phyloP scores from a whole-genome alignment of 2,113 vertebrate species.

The Grammomys dolichurus region DNA sequence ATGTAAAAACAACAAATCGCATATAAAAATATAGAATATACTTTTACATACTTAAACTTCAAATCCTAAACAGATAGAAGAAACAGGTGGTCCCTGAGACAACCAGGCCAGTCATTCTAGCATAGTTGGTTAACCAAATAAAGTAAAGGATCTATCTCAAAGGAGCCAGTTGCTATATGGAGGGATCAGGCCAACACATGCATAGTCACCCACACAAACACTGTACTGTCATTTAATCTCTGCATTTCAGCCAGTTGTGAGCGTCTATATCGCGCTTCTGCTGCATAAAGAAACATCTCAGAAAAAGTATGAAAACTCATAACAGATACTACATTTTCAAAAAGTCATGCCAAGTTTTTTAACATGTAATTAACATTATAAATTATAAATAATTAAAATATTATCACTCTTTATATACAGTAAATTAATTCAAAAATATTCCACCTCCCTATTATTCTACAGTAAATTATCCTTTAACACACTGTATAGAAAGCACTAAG shows the following conservation, averaged over 20 bases:
- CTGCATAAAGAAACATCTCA: too few relatives aligned
- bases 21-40: background rate
- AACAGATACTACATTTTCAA: background rate
- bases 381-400: background rate
- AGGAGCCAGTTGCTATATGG: background rate
- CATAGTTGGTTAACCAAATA: background rate
- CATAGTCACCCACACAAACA: background rate
- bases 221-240: background rate
- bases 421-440: background rate
- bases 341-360: background rate
- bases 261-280: too few relatives aligned
- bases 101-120: background rate
- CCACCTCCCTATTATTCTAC: background rate
- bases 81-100: background rate
- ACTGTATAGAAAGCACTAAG: background rate
- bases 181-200: too few relatives aligned
- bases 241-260: too few relatives aligned
- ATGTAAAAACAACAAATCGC: too few relatives aligned
- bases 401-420: background rate
- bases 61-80: too few relatives aligned
- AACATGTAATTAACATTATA: background rate
- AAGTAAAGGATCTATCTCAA: background rate
- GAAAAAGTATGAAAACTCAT: background rate
- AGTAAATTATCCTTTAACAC: background rate
- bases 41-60: background rate